phyloP scores from a whole-genome alignment of 1,140 invertebrate genomes.

The Archivesica marissinica region DNA sequence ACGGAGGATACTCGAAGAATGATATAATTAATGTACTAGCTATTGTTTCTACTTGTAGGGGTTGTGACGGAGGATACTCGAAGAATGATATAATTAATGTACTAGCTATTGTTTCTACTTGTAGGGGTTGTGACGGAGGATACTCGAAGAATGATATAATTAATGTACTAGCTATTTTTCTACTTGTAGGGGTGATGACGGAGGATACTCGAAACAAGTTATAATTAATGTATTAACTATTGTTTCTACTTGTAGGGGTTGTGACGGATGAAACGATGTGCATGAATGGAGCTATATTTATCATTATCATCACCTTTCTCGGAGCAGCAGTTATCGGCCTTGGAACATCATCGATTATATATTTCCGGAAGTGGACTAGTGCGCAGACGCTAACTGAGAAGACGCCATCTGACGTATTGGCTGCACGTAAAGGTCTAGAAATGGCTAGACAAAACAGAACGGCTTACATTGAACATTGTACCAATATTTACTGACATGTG shows the following conservation, averaged over 20 bases:
- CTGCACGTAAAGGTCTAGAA: no score
- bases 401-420: no score
- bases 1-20: no score
- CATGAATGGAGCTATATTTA: conserved; percentile 14
- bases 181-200: neutral
- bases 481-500: no score
- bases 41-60: no score
- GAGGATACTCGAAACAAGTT: neutral
- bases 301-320: conserved; percentile 26
- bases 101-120: neutral
- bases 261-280: conserved; percentile 40
- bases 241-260: conserved; percentile 22
- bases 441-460: no score
- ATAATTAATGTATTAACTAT: neutral
- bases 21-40: no score
- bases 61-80: no score
- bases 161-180: neutral
- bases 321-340: neutral
- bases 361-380: conserved; percentile 46
- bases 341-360: neutral
- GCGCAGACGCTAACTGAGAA: neutral
- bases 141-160: neutral
- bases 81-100: no score
- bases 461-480: no score
- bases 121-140: neutral